Evolutionary conservation across 1,140 invertebrate species (phyloP).

Genomic region (Plectrocnemia conspersa): DNA sequence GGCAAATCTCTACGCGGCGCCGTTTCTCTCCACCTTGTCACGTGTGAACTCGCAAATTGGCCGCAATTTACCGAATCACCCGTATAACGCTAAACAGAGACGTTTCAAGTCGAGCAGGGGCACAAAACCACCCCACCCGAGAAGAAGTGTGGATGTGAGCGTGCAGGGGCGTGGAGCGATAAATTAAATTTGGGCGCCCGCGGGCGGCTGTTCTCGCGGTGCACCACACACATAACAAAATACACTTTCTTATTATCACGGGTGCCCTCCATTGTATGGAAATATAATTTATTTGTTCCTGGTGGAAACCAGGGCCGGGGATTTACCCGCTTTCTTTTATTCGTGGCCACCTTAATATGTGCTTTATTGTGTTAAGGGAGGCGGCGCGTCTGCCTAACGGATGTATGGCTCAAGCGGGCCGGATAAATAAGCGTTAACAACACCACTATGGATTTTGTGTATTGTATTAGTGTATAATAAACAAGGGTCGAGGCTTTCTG

Average conservation of each 20-base stretch:
- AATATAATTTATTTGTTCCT: conserved; percentile 28
- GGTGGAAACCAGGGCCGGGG: background rate
- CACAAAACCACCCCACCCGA: too few species aligned
- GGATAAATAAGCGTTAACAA: conserved; percentile 22
- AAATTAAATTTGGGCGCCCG: background rate
- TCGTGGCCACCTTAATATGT: conserved; percentile 11
- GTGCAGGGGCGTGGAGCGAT: too few species aligned
- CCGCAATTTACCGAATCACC: too few species aligned
- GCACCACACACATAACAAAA: conserved; percentile 14
- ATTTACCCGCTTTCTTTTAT: conserved; percentile 17
- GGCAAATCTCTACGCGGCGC: too few species aligned
- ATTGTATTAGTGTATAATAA: too few species aligned
- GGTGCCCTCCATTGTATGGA: conserved; percentile 27
- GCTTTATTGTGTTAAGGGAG: conserved; percentile 22
- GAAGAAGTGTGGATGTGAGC: too few species aligned
- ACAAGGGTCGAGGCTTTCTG: too few species aligned
- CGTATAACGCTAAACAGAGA: too few species aligned
- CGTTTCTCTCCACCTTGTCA: too few species aligned
- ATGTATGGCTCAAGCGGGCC: conserved; percentile 21
- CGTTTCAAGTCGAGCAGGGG: too few species aligned
- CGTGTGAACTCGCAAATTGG: too few species aligned
- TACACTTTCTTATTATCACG: conserved; percentile 15
- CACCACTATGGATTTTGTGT: too few species aligned
- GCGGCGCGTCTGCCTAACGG: conserved; percentile 6
- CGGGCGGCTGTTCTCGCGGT: background rate